These are phyloP conservation scores for Pangasius sanitwongsei DNA, from an alignment of 2,797 vertebrate genomes.

Conservation along the genomic window DNA sequence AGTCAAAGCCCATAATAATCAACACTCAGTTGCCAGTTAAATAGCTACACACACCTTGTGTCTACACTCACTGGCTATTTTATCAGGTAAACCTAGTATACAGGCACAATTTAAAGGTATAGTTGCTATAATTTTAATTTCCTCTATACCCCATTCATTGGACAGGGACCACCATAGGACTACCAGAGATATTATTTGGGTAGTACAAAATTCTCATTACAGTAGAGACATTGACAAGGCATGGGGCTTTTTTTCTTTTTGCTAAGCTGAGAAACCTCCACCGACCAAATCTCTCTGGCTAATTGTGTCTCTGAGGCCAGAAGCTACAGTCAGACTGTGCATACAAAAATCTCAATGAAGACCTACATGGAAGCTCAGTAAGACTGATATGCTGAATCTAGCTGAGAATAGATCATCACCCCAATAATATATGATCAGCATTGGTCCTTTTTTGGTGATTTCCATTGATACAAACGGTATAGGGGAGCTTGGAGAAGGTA, in stretches of 20 bases:
- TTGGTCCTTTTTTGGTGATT: background rate
- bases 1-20: background rate
- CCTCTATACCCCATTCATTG: background rate
- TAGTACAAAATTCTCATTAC: constrained; percentile 5
- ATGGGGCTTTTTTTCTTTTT: background rate
- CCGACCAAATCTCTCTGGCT: background rate
- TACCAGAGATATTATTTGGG: background rate
- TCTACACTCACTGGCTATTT: background rate
- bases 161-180: background rate
- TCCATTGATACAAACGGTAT: background rate
- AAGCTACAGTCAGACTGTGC: background rate
- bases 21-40: background rate
- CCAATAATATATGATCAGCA: background rate
- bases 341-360: background rate
- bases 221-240: background rate
- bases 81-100: background rate
- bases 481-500: background rate
- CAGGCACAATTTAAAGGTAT: background rate
- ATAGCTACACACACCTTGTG: background rate
- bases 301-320: background rate
- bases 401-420: background rate
- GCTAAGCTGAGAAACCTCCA: background rate
- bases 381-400: background rate
- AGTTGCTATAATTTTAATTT: background rate
- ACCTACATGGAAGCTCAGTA: background rate